Evolutionary conservation across 2,888 invertebrate genomes (phyloP).

Genomic region (Rosalia funebris): DNA sequence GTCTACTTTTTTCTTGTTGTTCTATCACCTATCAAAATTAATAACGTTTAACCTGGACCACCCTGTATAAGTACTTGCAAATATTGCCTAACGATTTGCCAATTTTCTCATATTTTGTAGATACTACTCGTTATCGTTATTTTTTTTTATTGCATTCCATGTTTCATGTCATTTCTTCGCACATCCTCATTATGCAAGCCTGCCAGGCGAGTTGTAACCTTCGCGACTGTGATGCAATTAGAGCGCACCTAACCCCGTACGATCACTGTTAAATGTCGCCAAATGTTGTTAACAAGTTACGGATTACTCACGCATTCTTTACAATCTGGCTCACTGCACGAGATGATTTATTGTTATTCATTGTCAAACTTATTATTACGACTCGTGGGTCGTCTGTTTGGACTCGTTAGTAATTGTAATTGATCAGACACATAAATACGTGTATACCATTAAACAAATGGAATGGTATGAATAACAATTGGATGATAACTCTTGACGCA

Average conservation of each 20-base stretch:
- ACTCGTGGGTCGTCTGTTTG: background rate
- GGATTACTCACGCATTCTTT: conserved; percentile 10
- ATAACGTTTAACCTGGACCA: no score
- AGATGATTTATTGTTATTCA: background rate
- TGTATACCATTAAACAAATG: background rate
- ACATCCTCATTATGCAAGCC: no score
- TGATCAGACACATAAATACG: background rate
- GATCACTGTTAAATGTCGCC: conserved; percentile 7
- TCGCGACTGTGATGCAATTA: background rate
- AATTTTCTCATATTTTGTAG: no score
- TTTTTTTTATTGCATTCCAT: no score
- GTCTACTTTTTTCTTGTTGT: no score
- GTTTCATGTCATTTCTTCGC: no score
- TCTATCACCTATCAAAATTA: no score
- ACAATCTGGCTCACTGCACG: background rate
- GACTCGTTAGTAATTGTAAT: background rate
- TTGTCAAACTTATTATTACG: background rate
- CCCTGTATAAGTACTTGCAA: no score
- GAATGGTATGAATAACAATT: background rate
- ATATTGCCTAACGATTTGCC: no score
- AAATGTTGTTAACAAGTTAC: conserved; percentile 5
- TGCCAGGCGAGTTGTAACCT: no score
- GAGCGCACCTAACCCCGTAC: background rate
- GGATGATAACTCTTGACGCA: background rate
- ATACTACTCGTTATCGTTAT: no score